These are phyloP conservation scores for Achlya flavicornis DNA, from an alignment of 2,888 invertebrate genomes.

Conservation along the genomic window DNA sequence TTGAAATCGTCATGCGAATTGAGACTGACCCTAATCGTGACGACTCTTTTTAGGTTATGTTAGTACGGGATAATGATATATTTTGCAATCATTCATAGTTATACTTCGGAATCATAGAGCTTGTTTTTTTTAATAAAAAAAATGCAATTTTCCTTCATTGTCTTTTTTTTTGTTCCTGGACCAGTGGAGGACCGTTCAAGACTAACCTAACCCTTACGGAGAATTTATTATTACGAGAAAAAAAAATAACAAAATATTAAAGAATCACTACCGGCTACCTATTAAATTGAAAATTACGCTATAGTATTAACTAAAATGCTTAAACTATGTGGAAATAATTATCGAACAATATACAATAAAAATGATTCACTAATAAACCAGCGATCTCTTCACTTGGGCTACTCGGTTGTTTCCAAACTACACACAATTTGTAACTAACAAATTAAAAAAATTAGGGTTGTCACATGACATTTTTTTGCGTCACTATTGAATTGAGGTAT, in stretches of 20 bases:
- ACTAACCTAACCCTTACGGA: slow-evolving; percentile 76
- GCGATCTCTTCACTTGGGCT: slow-evolving; percentile 56
- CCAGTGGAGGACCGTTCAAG: slow-evolving; percentile 70
- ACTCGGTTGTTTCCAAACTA: slow-evolving; percentile 41
- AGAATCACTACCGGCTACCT: slow-evolving; percentile 79
- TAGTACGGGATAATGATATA: slow-evolving; percentile 4
- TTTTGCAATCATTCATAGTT: background rate
- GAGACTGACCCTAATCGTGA: slow-evolving; percentile 12
- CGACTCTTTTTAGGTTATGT: slow-evolving; percentile 27
- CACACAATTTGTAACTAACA: slow-evolving; percentile 17
- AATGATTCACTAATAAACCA: slow-evolving; percentile 80
- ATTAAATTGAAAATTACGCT: slow-evolving; percentile 79
- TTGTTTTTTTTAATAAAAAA: slow-evolving; percentile 51
- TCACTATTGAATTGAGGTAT: slow-evolving; percentile 62
- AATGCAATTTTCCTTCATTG: slow-evolving; percentile 81
- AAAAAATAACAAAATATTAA: slow-evolving; percentile 82
- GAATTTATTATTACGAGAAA: slow-evolving; percentile 74
- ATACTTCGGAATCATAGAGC: slow-evolving; percentile 45
- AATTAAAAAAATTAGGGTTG: slow-evolving; percentile 31
- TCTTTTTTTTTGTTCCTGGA: slow-evolving; percentile 76
- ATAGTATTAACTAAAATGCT: slow-evolving; percentile 79
- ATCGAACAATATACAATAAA: slow-evolving; percentile 83
- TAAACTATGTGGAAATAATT: slow-evolving; percentile 81
- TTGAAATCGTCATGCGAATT: slow-evolving; percentile 31
- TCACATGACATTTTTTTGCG: slow-evolving; percentile 36